Percentiles rank a stretch among this genome's conserved stretches.
Evolutionary conservation across 2,888 invertebrate genomes (phyloP).

Genomic region (Iselma pallidipennis): DNA sequence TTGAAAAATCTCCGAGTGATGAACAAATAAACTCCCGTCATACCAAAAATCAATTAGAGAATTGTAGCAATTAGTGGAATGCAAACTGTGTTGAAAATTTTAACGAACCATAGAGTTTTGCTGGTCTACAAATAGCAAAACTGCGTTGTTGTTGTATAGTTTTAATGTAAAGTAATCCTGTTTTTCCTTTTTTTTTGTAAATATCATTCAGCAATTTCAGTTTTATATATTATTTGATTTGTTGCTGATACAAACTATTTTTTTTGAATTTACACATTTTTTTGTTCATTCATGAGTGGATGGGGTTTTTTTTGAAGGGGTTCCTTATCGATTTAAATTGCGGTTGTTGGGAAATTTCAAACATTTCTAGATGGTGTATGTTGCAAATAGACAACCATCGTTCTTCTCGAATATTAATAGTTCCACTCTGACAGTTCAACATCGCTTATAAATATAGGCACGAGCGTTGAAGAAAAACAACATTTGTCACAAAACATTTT

Average conservation of each 20-base stretch:
- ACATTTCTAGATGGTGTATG: constrained; percentile 13
- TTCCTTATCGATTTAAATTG: neutral
- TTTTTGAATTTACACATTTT: neutral
- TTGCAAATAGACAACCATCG: constrained; percentile 20
- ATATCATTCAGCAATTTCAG: neutral
- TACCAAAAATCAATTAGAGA: constrained; percentile 18
- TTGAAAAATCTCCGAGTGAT: constrained; percentile 14
- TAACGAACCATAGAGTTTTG: constrained; percentile 5
- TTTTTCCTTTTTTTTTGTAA: neutral
- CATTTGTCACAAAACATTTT: constrained; percentile 18
- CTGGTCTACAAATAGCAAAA: neutral
- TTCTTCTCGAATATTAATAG: constrained; percentile 23
- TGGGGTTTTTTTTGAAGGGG: neutral
- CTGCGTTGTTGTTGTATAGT: neutral
- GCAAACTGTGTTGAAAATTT: constrained; percentile 14
- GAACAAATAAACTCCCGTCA: constrained; percentile 9
- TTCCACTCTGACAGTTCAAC: constrained; percentile 18
- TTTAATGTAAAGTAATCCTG: neutral
- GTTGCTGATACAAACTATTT: too few species aligned
- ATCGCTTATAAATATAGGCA: constrained; percentile 17
- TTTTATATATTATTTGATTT: neutral
- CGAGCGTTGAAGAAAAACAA: constrained; percentile 9
- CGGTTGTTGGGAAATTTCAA: neutral
- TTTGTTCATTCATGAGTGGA: neutral
- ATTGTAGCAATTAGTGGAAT: constrained; percentile 18